Percentiles rank a stretch among this genome's conserved stretches.
phyloP scores from a whole-genome alignment of 2,113 vertebrate genomes.

The Psephotus haematonotus region DNA sequence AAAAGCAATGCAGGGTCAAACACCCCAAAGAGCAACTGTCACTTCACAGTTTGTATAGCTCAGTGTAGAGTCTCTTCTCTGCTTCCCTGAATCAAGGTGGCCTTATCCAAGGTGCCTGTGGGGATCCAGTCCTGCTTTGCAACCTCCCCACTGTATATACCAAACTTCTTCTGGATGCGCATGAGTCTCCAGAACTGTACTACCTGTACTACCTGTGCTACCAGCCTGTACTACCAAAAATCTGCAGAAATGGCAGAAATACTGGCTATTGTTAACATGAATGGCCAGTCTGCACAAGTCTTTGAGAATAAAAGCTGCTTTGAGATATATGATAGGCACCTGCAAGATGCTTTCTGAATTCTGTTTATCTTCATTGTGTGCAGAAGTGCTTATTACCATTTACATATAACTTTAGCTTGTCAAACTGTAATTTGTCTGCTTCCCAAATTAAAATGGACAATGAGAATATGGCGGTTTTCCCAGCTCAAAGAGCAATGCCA shows the following conservation, averaged over 20 bases:
- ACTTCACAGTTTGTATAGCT: not conserved
- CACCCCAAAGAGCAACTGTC: not conserved
- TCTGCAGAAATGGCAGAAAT: not conserved
- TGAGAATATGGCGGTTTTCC: not conserved
- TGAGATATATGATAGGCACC: not conserved
- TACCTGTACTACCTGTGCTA: too few relatives aligned
- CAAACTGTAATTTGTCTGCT: constrained; percentile 7
- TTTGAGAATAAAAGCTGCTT: not conserved
- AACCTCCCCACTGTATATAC: accelerated
- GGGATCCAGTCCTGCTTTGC: not conserved
- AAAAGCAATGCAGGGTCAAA: not conserved
- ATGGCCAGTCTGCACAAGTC: not conserved
- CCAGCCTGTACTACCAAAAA: not conserved
- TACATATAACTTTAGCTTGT: not conserved
- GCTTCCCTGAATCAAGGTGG: not conserved
- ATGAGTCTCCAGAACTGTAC: not conserved
- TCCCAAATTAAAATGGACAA: constrained; percentile 5
- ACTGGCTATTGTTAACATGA: not conserved
- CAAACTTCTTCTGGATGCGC: not conserved
- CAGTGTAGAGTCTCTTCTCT: not conserved
- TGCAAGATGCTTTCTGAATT: not conserved
- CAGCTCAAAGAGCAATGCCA: not conserved
- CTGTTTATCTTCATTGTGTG: not conserved
- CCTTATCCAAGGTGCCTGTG: not conserved
- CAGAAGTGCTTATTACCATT: not conserved